These are phyloP conservation scores for Tokudaia tokunoshimensis DNA, from an alignment of 2,797 vertebrate species.

Conservation along the genomic window DNA sequence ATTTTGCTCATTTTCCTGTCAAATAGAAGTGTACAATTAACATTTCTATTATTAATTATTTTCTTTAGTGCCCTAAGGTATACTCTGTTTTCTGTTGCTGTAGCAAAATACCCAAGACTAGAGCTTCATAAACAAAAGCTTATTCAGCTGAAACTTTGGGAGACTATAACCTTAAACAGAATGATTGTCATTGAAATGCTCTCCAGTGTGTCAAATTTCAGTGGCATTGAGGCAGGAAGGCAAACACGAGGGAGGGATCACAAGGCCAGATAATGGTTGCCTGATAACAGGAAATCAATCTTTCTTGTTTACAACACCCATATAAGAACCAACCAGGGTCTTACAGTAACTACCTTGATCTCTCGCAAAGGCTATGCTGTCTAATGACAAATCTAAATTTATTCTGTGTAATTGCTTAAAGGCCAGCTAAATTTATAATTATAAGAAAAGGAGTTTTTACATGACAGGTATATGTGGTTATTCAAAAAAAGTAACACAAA, in stretches of 20 bases:
- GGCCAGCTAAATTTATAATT: slow-evolving; percentile 40
- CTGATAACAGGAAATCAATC: no score
- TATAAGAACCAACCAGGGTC: not conserved
- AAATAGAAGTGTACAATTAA: slow-evolving; percentile 80
- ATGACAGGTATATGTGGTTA: not conserved
- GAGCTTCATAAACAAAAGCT: not conserved
- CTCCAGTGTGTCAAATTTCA: not conserved
- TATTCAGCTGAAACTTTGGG: not conserved
- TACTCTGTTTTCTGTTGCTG: not conserved
- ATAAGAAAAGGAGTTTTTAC: slow-evolving; percentile 39
- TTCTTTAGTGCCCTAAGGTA: slow-evolving; percentile 76
- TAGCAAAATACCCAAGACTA: not conserved
- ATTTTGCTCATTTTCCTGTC: slow-evolving; percentile 79
- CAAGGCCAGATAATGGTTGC: not conserved
- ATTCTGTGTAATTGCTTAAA: slow-evolving; percentile 6
- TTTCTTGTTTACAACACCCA: not conserved
- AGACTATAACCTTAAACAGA: not conserved
- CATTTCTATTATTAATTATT: slow-evolving; percentile 81
- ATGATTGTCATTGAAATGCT: not conserved
- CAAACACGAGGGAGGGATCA: not conserved
- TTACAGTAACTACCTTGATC: not conserved
- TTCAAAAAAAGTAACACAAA: not conserved
- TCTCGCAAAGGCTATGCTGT: not conserved
- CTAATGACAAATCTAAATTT: slow-evolving; percentile 41
- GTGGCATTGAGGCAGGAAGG: not conserved